phyloP scores from a whole-genome alignment of 2,113 vertebrate species.

The Dissostichus mawsoni region DNA sequence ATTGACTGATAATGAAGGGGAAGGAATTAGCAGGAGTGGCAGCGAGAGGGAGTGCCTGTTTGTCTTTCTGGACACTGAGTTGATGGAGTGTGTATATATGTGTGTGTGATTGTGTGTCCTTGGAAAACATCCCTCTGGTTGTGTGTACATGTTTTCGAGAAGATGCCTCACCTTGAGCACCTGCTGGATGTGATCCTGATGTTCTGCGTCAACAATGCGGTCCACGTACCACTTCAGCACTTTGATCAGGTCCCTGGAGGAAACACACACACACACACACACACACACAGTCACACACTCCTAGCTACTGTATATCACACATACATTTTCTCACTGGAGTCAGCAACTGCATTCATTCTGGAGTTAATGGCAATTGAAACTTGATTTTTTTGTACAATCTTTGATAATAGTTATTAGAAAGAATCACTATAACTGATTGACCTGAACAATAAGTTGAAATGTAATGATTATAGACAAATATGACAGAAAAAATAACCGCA shows the following conservation, averaged over 20 bases:
- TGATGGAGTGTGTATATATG: not conserved
- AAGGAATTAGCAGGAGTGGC: slow-evolving; percentile 28
- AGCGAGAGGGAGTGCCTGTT: slow-evolving; percentile 48
- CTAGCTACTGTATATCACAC: no score
- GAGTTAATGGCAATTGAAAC: no score
- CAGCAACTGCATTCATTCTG: not conserved
- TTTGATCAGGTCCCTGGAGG: slow-evolving; percentile 95
- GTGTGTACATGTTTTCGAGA: not conserved
- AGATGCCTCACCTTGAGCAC: slow-evolving; percentile 91
- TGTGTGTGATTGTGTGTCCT: not conserved
- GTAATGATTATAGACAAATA: no score
- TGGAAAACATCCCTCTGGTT: no score
- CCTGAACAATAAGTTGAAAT: not conserved
- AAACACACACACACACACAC: slow-evolving; percentile 29
- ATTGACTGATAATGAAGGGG: slow-evolving; percentile 19
- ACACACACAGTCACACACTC: slow-evolving; percentile 7
- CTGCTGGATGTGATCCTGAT: slow-evolving; percentile 96
- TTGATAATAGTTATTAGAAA: no score
- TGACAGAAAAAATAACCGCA: no score
- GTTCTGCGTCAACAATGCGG: slow-evolving; percentile 94
- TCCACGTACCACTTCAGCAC: slow-evolving; percentile 98
- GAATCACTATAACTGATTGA: no score
- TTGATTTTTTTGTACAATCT: no score
- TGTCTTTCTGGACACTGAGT: slow-evolving; percentile 29
- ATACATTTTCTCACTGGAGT: not conserved